These are phyloP conservation scores for Camponotus fellah DNA, from an alignment of 2,888 invertebrate species.

Conservation along the genomic window DNA sequence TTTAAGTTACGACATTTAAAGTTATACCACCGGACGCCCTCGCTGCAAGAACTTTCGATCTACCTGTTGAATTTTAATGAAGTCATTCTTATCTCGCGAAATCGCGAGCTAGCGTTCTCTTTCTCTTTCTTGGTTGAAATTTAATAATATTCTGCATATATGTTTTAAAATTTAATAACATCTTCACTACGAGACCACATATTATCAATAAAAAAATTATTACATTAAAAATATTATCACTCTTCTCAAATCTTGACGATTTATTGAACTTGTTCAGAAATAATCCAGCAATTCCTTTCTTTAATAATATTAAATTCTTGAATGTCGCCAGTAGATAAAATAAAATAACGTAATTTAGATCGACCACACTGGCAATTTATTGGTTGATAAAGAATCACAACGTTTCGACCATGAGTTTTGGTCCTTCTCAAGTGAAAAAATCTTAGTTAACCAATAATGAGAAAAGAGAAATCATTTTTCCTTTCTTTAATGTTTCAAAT, in stretches of 20 bases:
- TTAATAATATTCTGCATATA: constrained; percentile 56
- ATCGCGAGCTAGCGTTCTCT: constrained; percentile 13
- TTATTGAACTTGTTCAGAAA: constrained; percentile 4
- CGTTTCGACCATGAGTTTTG: no score
- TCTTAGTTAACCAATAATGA: no score
- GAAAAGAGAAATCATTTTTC: no score
- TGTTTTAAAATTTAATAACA: constrained; percentile 45
- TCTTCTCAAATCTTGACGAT: background rate
- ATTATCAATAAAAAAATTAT: constrained; percentile 32
- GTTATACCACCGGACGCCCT: constrained; percentile 40
- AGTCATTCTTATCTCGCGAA: constrained; percentile 62
- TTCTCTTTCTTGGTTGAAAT: constrained; percentile 53
- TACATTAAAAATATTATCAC: constrained; percentile 38
- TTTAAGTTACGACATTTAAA: constrained; percentile 63
- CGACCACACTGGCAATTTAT: no score
- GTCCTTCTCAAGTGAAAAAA: no score
- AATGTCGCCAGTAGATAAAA: no score
- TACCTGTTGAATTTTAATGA: constrained; percentile 75
- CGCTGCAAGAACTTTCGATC: constrained; percentile 66
- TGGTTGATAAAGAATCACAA: no score
- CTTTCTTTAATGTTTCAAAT: background rate
- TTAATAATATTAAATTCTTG: no score
- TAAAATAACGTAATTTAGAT: no score
- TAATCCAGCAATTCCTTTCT: background rate
- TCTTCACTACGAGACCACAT: background rate